Conservation (phyloP, 2,888 invertebrate species). For the Eristalinus sepulchralis region DNA sequence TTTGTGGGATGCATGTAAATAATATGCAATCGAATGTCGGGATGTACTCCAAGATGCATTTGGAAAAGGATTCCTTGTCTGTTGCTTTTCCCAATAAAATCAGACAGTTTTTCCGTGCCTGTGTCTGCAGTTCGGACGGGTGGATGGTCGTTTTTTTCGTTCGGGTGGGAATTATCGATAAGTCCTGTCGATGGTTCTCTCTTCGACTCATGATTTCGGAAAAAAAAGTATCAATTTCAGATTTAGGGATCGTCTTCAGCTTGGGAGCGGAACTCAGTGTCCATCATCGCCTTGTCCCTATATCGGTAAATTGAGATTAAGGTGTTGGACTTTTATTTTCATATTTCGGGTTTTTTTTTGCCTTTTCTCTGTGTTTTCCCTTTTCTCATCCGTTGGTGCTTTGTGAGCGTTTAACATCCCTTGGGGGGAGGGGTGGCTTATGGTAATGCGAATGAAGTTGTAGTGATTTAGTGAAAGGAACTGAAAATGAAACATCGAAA, state of each 20-base stretch:
- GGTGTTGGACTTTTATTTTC: constrained; percentile 12
- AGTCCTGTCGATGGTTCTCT: constrained; percentile 39
- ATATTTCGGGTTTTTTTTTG: neutral
- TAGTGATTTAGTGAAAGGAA: neutral
- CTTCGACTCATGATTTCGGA: constrained; percentile 33
- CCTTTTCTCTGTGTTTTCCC: neutral
- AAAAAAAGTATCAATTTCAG: constrained; percentile 42
- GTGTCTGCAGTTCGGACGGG: neutral
- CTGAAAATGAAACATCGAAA: neutral
- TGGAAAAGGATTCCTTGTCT: constrained; percentile 17
- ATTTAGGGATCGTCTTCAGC: constrained; percentile 2
- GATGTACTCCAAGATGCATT: constrained; percentile 5
- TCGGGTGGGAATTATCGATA: constrained; percentile 21
- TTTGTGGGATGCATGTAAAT: constrained; percentile 41
- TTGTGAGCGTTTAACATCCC: constrained; percentile 13
- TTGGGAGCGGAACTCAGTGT: neutral
- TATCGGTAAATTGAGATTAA: constrained; percentile 44
- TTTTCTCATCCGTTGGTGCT: neutral
- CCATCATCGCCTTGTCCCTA: neutral
- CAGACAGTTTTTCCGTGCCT: constrained; percentile 10
- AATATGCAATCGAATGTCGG: constrained; percentile 13
- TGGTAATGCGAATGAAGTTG: constrained; percentile 25
- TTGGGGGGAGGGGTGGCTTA: constrained; percentile 11
- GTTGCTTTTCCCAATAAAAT: neutral
- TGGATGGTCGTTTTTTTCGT: neutral